Evolutionary conservation across 2,888 invertebrate genomes (phyloP), one percentile per base, ranked within the genome.

Genomic region (Nasonia oneida): DNA sequence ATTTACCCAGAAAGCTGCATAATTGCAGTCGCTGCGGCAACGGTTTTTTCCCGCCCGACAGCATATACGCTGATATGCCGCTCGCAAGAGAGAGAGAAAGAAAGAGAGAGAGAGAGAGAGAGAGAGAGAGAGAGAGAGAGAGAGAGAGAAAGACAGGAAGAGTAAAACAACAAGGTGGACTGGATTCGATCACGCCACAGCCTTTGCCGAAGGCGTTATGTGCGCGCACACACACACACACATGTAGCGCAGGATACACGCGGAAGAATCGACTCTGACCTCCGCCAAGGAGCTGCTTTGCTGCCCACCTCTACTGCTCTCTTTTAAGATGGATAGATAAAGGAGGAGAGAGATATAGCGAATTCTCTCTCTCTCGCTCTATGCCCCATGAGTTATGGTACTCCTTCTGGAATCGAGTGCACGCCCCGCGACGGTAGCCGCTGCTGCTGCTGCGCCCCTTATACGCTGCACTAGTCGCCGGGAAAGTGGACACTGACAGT

Each of bases 301-400:
- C 37, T 37, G 33, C 39, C 47, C 18, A 29, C 50, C 1, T 2
- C 61, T 23, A 29, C 61, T 23, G 33, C 33, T n/a, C 33, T 82
- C 61, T 84, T 71, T 79, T 47, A 70, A 83, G 84, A 86, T 83
- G 33, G 84, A 87, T 85, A 82, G 85, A 87, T 83, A 80, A 82
- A 86, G 81, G 37, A 37, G 39, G 29, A 70, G 83, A 80, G 42
- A 47, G 42, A 47, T 29, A 74, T 79, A 74, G 79, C 75, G 73
- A 74, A 78, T 88, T 87, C 50, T 83, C 80, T 82, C 89, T 37
- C 37, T 37, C 37, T 87, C 87, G 86, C 89, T 88, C 87, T 87
- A 85, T 73, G 73, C 67, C 84, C 86, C 80, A 61, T 88, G 89
- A 90, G 87, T 87, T 87, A 87, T 87, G 83, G 85, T 67, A 76